A percentile compares a stretch with the other conserved stretches of the same genome.
Conservation (phyloP, 1,140 invertebrate genomes). For the Lepidurus packardi region DNA sequence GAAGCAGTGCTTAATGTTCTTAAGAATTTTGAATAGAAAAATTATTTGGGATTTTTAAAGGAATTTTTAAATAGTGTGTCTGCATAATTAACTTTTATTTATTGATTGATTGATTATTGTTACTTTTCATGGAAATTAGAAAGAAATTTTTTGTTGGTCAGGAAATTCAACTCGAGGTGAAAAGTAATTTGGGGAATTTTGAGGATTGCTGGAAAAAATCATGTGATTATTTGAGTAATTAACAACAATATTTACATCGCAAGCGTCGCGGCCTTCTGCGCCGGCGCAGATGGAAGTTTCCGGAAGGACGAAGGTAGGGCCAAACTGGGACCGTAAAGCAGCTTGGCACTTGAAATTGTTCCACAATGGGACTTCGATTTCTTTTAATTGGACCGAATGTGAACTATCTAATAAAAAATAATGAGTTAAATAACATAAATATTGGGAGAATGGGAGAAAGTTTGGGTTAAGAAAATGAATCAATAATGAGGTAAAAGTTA, state of each 20-base stretch:
- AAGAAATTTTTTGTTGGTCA: neutral
- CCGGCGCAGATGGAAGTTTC: slow-evolving; percentile 51
- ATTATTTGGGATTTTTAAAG: neutral
- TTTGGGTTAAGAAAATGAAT: neutral
- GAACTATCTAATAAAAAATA: slow-evolving; percentile 39
- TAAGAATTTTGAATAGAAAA: neutral
- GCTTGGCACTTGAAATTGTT: slow-evolving; percentile 44
- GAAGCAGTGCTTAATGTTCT: neutral
- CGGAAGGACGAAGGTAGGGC: slow-evolving; percentile 46
- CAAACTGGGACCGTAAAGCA: slow-evolving; percentile 46
- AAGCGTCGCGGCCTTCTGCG: slow-evolving; percentile 48
- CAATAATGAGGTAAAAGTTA: neutral
- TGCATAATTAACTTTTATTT: neutral
- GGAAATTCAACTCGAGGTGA: neutral
- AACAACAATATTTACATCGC: slow-evolving; percentile 44
- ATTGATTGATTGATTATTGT: neutral
- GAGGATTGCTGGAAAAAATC: neutral
- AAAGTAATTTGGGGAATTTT: neutral
- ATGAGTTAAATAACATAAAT: slow-evolving; percentile 28
- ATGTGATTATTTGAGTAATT: neutral
- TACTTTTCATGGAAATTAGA: neutral
- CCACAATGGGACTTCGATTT: slow-evolving; percentile 49
- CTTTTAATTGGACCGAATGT: slow-evolving; percentile 49
- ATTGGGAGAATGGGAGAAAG: slow-evolving; percentile 34
- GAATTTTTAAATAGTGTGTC: neutral